These are phyloP conservation scores for Bombyx mandarina DNA, from an alignment of 1,140 invertebrate genomes.

Conservation along the genomic window DNA sequence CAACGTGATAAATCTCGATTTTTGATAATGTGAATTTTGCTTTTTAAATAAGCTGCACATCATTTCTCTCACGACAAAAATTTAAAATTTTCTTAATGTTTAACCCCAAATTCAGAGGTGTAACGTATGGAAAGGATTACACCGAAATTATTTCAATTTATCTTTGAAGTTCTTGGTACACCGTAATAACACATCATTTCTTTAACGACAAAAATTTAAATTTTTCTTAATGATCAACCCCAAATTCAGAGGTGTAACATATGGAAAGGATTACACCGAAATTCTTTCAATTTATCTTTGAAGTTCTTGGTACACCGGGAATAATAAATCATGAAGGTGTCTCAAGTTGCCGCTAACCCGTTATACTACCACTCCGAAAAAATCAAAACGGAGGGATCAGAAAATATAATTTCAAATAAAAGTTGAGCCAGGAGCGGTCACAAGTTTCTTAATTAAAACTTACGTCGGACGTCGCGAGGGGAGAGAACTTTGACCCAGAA, in stretches of 20 bases:
- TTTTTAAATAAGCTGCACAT: no score
- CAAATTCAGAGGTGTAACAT: not conserved
- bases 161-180: constrained; percentile 17
- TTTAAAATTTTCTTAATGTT: no score
- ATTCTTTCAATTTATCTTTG: constrained; percentile 32
- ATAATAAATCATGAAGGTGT: constrained; percentile 51
- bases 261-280: constrained; percentile 18
- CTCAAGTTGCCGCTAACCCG: constrained; percentile 45
- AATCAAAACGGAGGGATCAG: constrained; percentile 53
- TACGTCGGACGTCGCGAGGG: constrained; percentile 55
- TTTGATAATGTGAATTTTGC: no score
- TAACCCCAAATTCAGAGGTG: no score
- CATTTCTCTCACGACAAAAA: no score
- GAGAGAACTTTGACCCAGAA: constrained; percentile 60
- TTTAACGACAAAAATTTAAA: no score
- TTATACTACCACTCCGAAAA: constrained; percentile 38
- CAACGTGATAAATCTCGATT: no score
- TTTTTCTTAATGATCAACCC: no score
- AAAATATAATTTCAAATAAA: constrained; percentile 70
- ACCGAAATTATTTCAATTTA: constrained; percentile 33
- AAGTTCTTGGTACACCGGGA: constrained; percentile 17
- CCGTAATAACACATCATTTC: not conserved
- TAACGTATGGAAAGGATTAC: constrained; percentile 11
- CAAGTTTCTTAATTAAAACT: constrained; percentile 71
- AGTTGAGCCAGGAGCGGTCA: constrained; percentile 56